Percentiles rank a stretch among this genome's conserved stretches.
These are phyloP conservation scores for Syngnathus scovelli DNA, from an alignment of 2,113 vertebrate species.

Conservation along the genomic window DNA sequence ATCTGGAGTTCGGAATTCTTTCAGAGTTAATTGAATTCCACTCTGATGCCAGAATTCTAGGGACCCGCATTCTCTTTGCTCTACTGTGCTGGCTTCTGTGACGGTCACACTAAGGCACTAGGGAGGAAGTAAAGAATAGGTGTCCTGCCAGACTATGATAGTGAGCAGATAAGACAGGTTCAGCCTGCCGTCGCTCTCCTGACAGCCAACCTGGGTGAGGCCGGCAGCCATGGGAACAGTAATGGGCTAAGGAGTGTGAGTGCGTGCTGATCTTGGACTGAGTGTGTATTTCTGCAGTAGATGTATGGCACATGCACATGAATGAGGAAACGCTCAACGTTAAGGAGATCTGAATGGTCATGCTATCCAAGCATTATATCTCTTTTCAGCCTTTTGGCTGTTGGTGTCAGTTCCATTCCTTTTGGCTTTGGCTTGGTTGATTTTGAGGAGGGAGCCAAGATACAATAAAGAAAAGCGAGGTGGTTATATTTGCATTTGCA, in stretches of 20 bases:
- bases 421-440: background rate
- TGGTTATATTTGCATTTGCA: too few species aligned
- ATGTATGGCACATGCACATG: slow-evolving; percentile 11
- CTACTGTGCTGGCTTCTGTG: slow-evolving; percentile 24
- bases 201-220: slow-evolving; percentile 49
- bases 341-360: background rate
- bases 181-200: slow-evolving; percentile 58
- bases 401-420: background rate
- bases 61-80: slow-evolving; percentile 34
- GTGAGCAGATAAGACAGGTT: slow-evolving; percentile 54
- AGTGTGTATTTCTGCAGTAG: slow-evolving; percentile 4
- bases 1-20: slow-evolving; percentile 29
- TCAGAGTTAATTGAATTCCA: slow-evolving; percentile 30
- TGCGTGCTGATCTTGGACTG: slow-evolving; percentile 3
- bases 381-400: background rate
- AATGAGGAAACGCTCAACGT: background rate
- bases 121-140: slow-evolving; percentile 51
- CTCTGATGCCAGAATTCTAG: slow-evolving; percentile 37
- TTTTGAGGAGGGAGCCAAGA: too few species aligned
- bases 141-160: slow-evolving; percentile 56
- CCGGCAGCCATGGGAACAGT: slow-evolving; percentile 51
- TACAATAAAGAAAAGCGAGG: too few species aligned
- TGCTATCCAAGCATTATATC: background rate
- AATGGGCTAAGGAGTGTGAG: slow-evolving; percentile 38
- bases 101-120: slow-evolving; percentile 46